Conservation (phyloP, 2,888 invertebrate species). For the Ophion obscuratus region DNA sequence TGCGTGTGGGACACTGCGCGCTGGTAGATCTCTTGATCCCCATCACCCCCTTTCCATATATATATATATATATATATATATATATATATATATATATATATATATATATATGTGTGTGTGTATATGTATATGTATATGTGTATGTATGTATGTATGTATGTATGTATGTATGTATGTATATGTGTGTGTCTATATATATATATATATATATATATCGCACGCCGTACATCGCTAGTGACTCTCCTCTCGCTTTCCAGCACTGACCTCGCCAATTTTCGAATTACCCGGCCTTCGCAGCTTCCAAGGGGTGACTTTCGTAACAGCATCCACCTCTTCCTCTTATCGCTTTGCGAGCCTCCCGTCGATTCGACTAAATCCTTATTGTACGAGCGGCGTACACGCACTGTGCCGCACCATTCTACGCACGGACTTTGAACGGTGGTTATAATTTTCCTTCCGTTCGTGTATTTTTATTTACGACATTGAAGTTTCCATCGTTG, state of each 20-base stretch:
- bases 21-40: slow-evolving; percentile 58
- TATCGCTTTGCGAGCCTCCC: neutral
- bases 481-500: too few species aligned
- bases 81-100: slow-evolving; percentile 8
- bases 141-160: neutral
- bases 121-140: slow-evolving; percentile 11
- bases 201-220: neutral
- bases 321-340: slow-evolving; percentile 31
- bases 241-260: slow-evolving; percentile 73
- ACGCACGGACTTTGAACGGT: too few species aligned
- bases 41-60: too few species aligned
- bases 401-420: too few species aligned
- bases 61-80: neutral
- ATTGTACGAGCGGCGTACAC: too few species aligned
- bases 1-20: slow-evolving; percentile 35
- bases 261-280: slow-evolving; percentile 77
- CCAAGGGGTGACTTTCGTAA: slow-evolving; percentile 58
- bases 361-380: slow-evolving; percentile 14
- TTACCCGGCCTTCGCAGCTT: slow-evolving; percentile 58
- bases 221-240: slow-evolving; percentile 28
- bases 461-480: too few species aligned
- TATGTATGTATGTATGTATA: slow-evolving; percentile 10
- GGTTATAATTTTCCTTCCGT: too few species aligned
- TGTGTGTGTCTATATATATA: slow-evolving; percentile 22
- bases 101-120: too few species aligned